Evolutionary conservation across 2,113 vertebrate genomes (phyloP).

Genomic region (Neotragus moschatus): DNA sequence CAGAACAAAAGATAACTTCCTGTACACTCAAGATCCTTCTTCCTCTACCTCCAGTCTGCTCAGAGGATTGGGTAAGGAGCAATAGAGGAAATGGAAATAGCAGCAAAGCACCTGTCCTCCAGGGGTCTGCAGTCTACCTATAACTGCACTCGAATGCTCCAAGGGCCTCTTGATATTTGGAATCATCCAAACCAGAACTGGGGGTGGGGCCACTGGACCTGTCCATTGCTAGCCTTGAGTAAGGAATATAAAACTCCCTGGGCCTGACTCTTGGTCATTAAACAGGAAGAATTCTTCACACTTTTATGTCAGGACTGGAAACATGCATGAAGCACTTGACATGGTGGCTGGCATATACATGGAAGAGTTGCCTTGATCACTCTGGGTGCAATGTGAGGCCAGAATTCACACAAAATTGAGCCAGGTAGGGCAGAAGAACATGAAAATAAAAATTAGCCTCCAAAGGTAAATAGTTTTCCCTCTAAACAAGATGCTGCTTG

Average conservation of each 20-base stretch:
- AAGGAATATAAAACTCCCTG: background rate
- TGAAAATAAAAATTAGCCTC: background rate
- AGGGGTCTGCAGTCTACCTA: background rate
- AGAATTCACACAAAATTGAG: background rate
- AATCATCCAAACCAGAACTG: background rate
- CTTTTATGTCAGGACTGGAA: background rate
- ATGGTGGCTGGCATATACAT: fast-evolving
- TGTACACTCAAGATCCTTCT: fast-evolving
- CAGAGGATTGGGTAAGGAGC: too few relatives aligned
- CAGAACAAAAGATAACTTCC: background rate
- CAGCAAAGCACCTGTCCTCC: background rate
- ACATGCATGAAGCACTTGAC: background rate
- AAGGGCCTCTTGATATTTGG: background rate
- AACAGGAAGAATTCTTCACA: background rate
- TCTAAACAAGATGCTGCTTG: background rate
- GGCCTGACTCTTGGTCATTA: background rate
- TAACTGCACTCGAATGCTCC: background rate
- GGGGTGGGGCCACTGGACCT: background rate
- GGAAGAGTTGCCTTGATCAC: background rate
- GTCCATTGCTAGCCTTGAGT: background rate
- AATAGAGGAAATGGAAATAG: fast-evolving
- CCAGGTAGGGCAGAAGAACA: background rate
- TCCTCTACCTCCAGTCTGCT: background rate
- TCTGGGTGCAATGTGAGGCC: fast-evolving
- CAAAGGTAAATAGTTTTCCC: background rate